Base-by-base conservation (phyloP, 2,113 vertebrate genomes). In the Spheniscus mendiculus region DNA sequence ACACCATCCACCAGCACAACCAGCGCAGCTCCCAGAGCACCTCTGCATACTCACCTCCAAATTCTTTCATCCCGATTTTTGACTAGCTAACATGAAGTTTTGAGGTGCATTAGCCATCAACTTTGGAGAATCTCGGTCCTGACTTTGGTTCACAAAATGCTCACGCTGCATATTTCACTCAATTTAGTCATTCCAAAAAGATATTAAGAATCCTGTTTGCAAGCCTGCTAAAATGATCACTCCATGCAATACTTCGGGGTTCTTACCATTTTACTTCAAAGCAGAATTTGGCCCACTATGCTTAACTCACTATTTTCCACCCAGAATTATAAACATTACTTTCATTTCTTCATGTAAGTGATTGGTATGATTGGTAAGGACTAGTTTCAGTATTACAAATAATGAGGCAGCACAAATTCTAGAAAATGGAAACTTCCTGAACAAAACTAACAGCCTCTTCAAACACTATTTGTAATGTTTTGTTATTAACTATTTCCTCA, bases 321-420 rank as follows among this genome's bases (percentile, higher is more conserved):
- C 18, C 62, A 79, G 52, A 91, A 52, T 6, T 67, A 44, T 58
- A 86, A 94, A 86, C 42, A 81, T 11, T 27, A 61, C 77, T 93
- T 87, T 85, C n/a, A 91, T 80, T 88, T 92, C 86, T 76, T 93
- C 63, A 76, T 44, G 26, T 25, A 84, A 56, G 50, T 20, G 42
- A 72, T 5, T 74, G 69, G 38, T 70, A 42, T 53, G 56, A 83
- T 55, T 70, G 55, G 38, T 30, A 91, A 97, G 82, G 55, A 88
- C 42, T 26, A 87, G 80, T 96, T 98, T 96, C 93, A 96, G 27
- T 94, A 96, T 96, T 85, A 97, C 78, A 97, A 97, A 97, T 95
- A 97, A 86, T 97, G 80, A 96, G 76, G 78, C 85, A 98, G 89
- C 97, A 97, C 40, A 97, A 95, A 97, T 83, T 94, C 65, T 34